Conservation (phyloP, 2,113 vertebrate species). For the Narcine bancroftii region DNA sequence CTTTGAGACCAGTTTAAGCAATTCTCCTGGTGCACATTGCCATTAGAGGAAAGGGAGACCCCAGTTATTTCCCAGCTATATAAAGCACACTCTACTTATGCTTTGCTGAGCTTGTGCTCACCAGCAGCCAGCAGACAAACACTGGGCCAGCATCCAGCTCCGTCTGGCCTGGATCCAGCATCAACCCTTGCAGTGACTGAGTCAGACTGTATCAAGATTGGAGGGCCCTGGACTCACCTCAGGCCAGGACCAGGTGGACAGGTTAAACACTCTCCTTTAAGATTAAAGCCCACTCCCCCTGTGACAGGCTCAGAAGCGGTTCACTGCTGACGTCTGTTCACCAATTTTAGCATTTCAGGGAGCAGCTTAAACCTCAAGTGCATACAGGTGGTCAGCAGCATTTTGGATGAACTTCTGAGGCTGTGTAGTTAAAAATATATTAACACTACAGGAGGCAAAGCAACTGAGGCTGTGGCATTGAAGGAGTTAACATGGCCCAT, state of each 20-base stretch:
- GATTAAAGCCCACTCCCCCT: background rate
- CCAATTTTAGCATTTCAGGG: background rate
- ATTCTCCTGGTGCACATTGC: too few relatives aligned
- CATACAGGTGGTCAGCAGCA: too few relatives aligned
- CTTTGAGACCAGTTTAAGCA: too few relatives aligned
- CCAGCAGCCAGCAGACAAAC: background rate
- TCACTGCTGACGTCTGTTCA: background rate
- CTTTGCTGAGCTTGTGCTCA: background rate
- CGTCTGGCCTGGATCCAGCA: background rate
- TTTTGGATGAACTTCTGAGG: background rate
- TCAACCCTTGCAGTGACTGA: background rate
- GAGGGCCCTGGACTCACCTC: background rate
- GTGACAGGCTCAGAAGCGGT: background rate
- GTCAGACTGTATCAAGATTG: background rate
- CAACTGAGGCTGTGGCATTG: background rate
- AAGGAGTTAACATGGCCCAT: conserved; percentile 20
- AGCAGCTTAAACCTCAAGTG: background rate
- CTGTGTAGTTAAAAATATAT: background rate
- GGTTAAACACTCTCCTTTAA: background rate
- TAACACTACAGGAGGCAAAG: background rate
- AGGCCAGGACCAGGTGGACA: background rate
- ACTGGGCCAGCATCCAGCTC: background rate
- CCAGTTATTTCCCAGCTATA: too few relatives aligned
- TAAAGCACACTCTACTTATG: background rate
- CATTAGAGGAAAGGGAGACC: too few relatives aligned